Evolutionary conservation across 2,797 vertebrate genomes (phyloP).

Genomic region (Apodemus agrarius): DNA sequence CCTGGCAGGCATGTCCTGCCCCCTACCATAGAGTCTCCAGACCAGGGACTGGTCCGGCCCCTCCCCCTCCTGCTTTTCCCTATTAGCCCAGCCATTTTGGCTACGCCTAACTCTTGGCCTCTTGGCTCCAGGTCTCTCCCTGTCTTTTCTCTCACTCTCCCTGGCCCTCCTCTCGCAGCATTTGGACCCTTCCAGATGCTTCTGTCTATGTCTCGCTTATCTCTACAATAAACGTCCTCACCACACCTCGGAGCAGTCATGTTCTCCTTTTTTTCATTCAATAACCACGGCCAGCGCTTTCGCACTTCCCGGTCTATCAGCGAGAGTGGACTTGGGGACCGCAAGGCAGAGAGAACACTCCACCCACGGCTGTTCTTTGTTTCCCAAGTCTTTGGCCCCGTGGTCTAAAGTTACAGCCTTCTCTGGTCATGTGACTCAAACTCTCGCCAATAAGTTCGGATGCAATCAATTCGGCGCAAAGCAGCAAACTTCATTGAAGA

Average conservation of each 20-base stretch:
- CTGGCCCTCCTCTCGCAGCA: background rate
- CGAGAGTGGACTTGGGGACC: background rate
- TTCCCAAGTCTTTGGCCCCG: background rate
- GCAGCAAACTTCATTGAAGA: background rate
- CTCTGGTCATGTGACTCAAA: background rate
- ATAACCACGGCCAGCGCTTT: background rate
- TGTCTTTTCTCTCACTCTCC: background rate
- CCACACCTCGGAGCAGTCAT: background rate
- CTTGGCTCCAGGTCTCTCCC: background rate
- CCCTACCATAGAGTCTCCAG: background rate
- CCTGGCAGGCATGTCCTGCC: background rate
- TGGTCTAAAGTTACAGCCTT: background rate
- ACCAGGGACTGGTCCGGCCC: background rate
- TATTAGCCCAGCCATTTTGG: background rate
- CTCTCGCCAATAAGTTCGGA: background rate
- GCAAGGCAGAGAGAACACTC: background rate
- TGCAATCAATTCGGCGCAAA: background rate
- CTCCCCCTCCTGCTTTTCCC: too few relatives aligned
- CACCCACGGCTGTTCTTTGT: background rate
- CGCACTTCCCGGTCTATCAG: background rate
- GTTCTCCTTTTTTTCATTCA: too few relatives aligned
- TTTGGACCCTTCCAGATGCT: background rate
- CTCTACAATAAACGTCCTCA: background rate
- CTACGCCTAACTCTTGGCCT: background rate
- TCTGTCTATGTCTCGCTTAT: background rate